These are phyloP conservation scores for Tethya wilhelma DNA, from an alignment of 37 sponge, comb jelly and placozoan genomes.

Conservation along the genomic window DNA sequence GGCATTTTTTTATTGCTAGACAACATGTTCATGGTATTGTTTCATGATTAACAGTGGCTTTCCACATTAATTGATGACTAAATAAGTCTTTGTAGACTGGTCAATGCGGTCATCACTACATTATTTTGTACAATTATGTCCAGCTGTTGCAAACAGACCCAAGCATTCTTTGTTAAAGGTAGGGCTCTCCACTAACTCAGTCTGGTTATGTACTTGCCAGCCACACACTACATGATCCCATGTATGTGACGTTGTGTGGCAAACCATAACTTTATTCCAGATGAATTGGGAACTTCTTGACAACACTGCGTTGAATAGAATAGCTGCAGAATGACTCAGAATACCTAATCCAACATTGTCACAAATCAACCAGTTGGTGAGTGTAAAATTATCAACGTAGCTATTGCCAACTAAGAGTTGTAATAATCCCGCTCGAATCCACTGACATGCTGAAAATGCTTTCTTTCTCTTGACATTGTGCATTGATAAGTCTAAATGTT, in stretches of 20 bases:
- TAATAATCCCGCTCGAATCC: neutral
- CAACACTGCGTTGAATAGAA: constrained; percentile 95
- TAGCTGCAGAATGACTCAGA: constrained; percentile 93
- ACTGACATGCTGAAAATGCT: neutral
- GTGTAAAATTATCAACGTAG: neutral
- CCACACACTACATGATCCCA: too few relatives aligned
- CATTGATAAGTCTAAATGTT: too few relatives aligned
- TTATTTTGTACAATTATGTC: too few relatives aligned
- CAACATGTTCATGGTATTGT: too few relatives aligned
- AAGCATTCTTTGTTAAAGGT: neutral
- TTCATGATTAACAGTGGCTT: too few relatives aligned
- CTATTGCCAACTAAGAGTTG: neutral
- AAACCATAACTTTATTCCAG: neutral
- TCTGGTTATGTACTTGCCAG: too few relatives aligned
- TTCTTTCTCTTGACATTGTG: too few relatives aligned
- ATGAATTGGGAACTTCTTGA: constrained; percentile 80
- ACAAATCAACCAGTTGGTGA: constrained; percentile 89
- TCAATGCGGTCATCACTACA: too few relatives aligned
- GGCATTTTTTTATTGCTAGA: too few relatives aligned
- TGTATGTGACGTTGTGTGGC: neutral
- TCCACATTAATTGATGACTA: too few relatives aligned
- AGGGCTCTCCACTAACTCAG: neutral
- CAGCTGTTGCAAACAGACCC: too few relatives aligned
- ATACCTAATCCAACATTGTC: constrained; percentile 93
- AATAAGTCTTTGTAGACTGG: too few relatives aligned